Evolutionary conservation across 2,113 vertebrate genomes (phyloP), one percentile per base, ranked within the genome.

Genomic region (Dolichallabes microphthalmus): DNA sequence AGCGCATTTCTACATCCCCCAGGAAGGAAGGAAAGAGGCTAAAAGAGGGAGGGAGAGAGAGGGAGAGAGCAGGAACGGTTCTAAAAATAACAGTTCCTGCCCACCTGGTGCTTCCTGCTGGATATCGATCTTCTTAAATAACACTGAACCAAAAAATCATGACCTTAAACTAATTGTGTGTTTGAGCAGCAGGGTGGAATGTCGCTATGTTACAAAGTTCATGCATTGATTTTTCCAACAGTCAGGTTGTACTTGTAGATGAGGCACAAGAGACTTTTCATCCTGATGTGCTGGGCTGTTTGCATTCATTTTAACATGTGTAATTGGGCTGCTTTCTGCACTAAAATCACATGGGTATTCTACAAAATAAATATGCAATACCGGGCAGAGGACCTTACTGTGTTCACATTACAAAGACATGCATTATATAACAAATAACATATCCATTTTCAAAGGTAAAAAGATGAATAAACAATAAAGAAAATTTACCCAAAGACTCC

Each of bases 101-200:
- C 35, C 63, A 77, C 63, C 76, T 45, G 27, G 52, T 80, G 50
- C 63, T 57, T 30, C 45, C 63, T 0, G 63, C 50, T 68, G 32
- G 52, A 57, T 85, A 85, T 85, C n/a, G 76, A 85, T 85, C 64
- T 57, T 39, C 80, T 58, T 45, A 57, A 85, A 85, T 85, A 60
- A 85, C 63, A 80, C 52, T 17, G 52, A 80, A 85, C 64, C 52
- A 22, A 80, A 45, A 85, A 85, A 64, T 71, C 76, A 45, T 52
- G 76, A 85, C 84, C 84, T 85, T 79, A 68, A 71, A 80, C 84
- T 80, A 85, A 80, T 55, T 71, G 84, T 61, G 71, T 80, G 76
- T 80, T 30, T 39, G 63, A 55, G 64, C 32, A 78, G 52, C 32
- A 55, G 53, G 32, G 64, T 20, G 25, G 74, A 78, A 63, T 64